Evolutionary conservation across 1,140 invertebrate species (phyloP), one percentile per base, ranked within the genome.

Genomic region (Zaprionus tsacasi): DNA sequence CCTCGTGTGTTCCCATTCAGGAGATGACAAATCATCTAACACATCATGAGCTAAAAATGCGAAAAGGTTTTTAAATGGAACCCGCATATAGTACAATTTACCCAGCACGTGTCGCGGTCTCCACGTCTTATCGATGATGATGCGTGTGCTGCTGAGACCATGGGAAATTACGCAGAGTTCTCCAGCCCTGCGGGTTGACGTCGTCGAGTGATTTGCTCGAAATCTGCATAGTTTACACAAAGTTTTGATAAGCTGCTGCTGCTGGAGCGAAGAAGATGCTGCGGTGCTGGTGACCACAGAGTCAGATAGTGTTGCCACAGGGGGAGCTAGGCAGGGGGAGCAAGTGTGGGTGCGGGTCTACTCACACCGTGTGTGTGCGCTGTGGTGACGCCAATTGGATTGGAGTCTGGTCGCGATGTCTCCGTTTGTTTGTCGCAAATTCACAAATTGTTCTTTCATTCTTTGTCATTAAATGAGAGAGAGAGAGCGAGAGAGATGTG

Each of bases 361-460:
- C 21, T 21, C 21, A 21, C 27, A 33, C 15, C 43, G 40, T 43
- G 7, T 21, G 21, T 21, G 21, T 21, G 21, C 40, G 40, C 40
- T 15, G n/a, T 45, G 40, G 40, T 79, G 78, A 78, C 70, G 75
- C 57, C 85, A 89, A 89, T 89, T 45, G 40, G 17, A 50, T 50
- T 89, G 86, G 85, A 89, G 86, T 90, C 86, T 77, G 85, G 71
- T 79, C 75, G 85, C 87, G 85, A 89, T 89, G 78, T 89, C 85
- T 85, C 85, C 86, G 80, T 89, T 85, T 89, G 81, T 89, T 79
- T 89, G 85, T 81, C 86, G 85, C 76, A 89, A 73, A 89, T 85
- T 81, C 81, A 89, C 81, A 89, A 89, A 89, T 89, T 89, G 85
- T 89, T 76, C 76, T 79, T 88, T 83, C 75, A 89, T 85, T 89